Evolutionary conservation across 2,113 vertebrate genomes (phyloP), one percentile per base, ranked within the genome.

Genomic region (Tauraco erythrolophus): DNA sequence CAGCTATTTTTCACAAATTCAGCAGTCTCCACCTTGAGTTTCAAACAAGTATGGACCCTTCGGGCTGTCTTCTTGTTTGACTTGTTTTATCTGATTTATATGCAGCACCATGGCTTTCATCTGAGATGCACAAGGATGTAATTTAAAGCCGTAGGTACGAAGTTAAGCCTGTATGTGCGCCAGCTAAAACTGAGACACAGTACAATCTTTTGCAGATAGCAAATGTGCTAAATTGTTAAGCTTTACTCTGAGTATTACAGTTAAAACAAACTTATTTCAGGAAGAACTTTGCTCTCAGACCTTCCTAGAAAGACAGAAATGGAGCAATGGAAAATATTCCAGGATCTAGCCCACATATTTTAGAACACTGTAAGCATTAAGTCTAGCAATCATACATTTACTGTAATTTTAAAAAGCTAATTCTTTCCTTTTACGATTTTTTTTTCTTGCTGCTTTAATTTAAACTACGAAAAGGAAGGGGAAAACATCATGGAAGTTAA

Each of bases 381-480:
- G 60, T 80, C 60, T 79, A 84, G 62, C 31, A 89, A 60, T 45
- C 7, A 58, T 61, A 79, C 90, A 70, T 46, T 56, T 31, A 69
- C 19, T 56, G 25, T 33, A 77, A 66, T 46, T 89, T 69, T 45
- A 11, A 74, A 87, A 84, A 91, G 43, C 31, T 54, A 33, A 80
- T 95, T 70, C 28, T 92, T 84, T 79, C 77, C 51, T 94, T 82
- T 77, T 41, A 23, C 56, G 71, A 70, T 95, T 92, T 65, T 51
- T 45, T 45, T 30, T 23, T 37, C 41, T 68, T 86, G 53, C 56
- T 77, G 66, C 94, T 88, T 76, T 69, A 94, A 95, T 92, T 92
- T 92, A 54, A 54, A 84, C n/a, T 72, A 57, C 31, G 46, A 58
- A 85, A 68, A 70, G n/a, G 61, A 82, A 41, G 53, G 24, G 37